phyloP scores from a whole-genome alignment of 2,113 vertebrate genomes.

The Trachemys scripta region DNA sequence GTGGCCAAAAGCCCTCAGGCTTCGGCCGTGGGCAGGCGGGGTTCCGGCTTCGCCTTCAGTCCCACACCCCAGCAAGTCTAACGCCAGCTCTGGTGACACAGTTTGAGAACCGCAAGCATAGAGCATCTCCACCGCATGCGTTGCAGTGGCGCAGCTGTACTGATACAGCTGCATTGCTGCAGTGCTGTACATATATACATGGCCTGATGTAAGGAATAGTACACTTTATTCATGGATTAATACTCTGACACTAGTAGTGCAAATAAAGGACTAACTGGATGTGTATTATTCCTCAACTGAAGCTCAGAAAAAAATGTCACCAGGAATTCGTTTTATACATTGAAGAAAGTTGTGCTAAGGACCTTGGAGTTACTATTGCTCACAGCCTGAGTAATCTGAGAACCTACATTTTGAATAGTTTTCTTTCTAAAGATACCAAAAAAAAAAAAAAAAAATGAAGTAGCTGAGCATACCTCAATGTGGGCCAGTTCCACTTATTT shows the following conservation, averaged over 20 bases:
- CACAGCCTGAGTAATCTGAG: conserved; percentile 33
- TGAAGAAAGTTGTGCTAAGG: background rate
- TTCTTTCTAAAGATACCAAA: conserved; percentile 38
- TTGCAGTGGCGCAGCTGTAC: too few relatives aligned
- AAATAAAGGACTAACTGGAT: background rate
- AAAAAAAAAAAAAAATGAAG: conserved; percentile 51
- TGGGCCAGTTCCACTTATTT: conserved; percentile 58
- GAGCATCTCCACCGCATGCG: too few relatives aligned
- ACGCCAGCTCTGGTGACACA: too few relatives aligned
- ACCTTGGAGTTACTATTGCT: background rate
- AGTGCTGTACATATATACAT: background rate
- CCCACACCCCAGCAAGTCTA: too few relatives aligned
- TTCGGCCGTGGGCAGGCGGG: too few relatives aligned
- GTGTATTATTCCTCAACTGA: background rate
- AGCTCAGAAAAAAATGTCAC: background rate
- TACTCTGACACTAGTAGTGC: background rate
- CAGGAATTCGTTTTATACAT: background rate
- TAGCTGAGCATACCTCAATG: conserved; percentile 40
- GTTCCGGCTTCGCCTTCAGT: too few relatives aligned
- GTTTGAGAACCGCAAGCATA: too few relatives aligned
- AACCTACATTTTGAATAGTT: conserved; percentile 46
- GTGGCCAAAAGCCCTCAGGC: too few relatives aligned
- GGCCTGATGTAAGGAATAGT: background rate
- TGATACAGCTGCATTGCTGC: background rate
- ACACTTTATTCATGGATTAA: background rate